A percentile compares a stretch with the other conserved stretches of the same genome.
phyloP scores from a whole-genome alignment of 2,797 vertebrate genomes.

The Premnoplex brunnescens region DNA sequence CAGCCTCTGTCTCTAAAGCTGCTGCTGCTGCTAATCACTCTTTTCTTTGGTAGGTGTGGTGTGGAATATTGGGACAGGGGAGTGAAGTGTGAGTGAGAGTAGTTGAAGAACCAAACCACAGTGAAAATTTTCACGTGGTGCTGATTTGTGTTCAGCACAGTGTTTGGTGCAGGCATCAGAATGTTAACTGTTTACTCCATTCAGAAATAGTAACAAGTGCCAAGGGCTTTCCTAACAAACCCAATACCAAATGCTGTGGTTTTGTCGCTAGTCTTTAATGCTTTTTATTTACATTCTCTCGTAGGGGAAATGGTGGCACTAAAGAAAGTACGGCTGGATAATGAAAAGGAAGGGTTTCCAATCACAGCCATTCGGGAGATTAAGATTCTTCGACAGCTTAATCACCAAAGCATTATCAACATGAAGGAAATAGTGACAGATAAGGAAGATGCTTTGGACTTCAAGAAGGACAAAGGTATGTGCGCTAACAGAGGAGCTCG shows the following conservation, averaged over 20 bases:
- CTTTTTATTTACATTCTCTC: constrained; percentile 21
- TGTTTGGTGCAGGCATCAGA: neutral
- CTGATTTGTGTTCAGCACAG: neutral
- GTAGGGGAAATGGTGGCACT: constrained; percentile 85
- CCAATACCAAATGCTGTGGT: neutral
- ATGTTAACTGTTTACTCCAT: neutral
- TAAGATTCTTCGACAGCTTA: constrained; percentile 85
- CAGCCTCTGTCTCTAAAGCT: neutral
- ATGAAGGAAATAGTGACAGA: constrained; percentile 88
- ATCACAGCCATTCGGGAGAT: constrained; percentile 86
- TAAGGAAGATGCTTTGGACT: constrained; percentile 86
- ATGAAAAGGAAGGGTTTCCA: constrained; percentile 86
- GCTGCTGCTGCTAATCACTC: neutral
- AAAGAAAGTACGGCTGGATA: constrained; percentile 85
- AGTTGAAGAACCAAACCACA: neutral
- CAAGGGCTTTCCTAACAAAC: neutral
- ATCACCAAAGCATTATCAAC: constrained; percentile 85
- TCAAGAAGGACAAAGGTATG: constrained; percentile 86
- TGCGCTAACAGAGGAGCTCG: neutral
- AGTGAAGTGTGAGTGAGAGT: neutral
- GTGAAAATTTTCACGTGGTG: too few relatives aligned
- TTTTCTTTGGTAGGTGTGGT: neutral
- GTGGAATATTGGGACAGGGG: neutral
- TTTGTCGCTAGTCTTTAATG: neutral
- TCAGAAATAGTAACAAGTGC: neutral